Conservation (phyloP, 2,797 vertebrate species). For the Sciurus carolinensis region DNA sequence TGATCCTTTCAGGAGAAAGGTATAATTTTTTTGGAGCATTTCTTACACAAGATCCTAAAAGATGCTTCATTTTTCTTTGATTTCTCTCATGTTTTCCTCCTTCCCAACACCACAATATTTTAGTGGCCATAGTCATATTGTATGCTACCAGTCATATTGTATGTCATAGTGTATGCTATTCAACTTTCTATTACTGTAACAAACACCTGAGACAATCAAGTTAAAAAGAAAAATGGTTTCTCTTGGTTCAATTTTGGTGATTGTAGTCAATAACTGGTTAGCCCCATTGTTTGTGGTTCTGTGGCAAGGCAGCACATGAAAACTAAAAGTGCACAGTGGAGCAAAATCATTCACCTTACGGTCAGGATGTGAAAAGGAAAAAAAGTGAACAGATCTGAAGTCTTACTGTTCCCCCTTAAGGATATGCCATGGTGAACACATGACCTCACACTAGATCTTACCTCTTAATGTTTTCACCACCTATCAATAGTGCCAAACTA, state of each 20-base stretch:
- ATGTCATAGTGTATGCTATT: background rate
- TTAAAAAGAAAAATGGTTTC: background rate
- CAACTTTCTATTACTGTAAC: background rate
- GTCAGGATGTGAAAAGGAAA: background rate
- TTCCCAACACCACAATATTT: background rate
- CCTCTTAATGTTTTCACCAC: background rate
- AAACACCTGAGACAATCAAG: no score
- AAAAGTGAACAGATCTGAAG: background rate
- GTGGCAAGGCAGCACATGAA: no score
- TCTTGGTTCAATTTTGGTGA: background rate
- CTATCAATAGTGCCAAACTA: background rate
- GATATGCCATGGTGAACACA: background rate
- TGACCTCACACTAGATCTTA: no score
- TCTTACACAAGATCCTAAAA: background rate
- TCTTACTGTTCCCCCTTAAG: background rate
- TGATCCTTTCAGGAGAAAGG: constrained; percentile 23
- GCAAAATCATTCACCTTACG: background rate
- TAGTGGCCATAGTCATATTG: background rate
- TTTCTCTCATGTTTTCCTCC: background rate
- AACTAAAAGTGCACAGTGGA: no score
- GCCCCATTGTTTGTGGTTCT: background rate
- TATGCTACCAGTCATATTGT: background rate
- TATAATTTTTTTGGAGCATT: background rate
- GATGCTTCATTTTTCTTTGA: background rate
- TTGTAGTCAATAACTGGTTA: no score